Evolutionary conservation across 1,140 invertebrate genomes (phyloP).

Genomic region (Drosophila lacertosa): DNA sequence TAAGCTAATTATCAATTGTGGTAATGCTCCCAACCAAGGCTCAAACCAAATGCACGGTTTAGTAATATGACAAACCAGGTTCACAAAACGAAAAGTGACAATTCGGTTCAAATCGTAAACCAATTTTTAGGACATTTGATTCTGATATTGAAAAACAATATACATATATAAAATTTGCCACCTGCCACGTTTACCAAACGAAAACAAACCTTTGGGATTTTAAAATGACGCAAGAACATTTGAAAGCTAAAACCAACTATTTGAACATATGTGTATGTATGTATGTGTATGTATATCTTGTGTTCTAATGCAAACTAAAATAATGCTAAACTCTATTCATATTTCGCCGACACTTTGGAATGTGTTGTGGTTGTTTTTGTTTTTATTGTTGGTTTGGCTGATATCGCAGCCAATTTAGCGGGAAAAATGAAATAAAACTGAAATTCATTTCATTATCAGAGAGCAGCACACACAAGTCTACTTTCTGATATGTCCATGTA

Average conservation of each 20-base stretch:
- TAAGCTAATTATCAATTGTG: too few relatives aligned
- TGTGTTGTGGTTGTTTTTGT: constrained; percentile 6
- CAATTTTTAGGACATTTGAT: too few relatives aligned
- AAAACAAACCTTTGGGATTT: too few relatives aligned
- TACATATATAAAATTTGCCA: too few relatives aligned
- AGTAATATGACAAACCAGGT: too few relatives aligned
- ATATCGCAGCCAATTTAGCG: constrained; percentile 47
- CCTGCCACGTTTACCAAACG: too few relatives aligned
- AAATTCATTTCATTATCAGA: constrained; percentile 54
- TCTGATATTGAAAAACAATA: too few relatives aligned
- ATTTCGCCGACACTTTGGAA: constrained; percentile 31
- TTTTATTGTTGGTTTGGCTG: constrained; percentile 18
- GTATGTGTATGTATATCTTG: not conserved
- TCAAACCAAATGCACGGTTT: too few relatives aligned
- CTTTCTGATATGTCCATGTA: not conserved
- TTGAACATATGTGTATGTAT: not conserved
- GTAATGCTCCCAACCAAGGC: too few relatives aligned
- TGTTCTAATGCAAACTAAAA: constrained; percentile 12
- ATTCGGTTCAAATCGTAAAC: too few relatives aligned
- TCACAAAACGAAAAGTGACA: too few relatives aligned
- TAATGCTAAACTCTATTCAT: constrained; percentile 39
- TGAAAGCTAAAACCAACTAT: not conserved
- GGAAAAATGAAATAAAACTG: constrained; percentile 36
- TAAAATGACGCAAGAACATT: too few relatives aligned
- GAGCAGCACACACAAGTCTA: constrained; percentile 9